Evolutionary conservation across 2,113 vertebrate species (phyloP), one percentile per base, ranked within the genome.

Genomic region (Aythya baeri): DNA sequence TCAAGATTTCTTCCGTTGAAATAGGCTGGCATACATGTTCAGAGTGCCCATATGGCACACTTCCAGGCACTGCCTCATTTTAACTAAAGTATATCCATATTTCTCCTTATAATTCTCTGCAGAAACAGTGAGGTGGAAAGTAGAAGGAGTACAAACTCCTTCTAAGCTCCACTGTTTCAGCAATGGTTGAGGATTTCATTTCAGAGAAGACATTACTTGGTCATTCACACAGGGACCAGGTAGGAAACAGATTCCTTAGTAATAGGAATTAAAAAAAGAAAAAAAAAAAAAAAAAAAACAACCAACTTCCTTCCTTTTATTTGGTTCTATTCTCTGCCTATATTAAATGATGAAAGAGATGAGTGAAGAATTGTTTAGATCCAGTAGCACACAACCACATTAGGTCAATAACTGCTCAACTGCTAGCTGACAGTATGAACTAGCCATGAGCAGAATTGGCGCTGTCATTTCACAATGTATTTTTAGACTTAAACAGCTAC

Each of bases 311-410:
- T 85, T 88, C 38, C n/a, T 68, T 87, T 7, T 83, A 20, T 50
- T 83, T 71, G 50, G 7, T 79, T 91, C 74, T 87, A 0, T 85
- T 93, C 88, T 92, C 67, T 76, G 49, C 13, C 52, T 54, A 31
- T 67, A 58, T 82, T 92, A 88, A 88, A 81, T 83, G 65, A 81
- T 65, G 72, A 68, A 20, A 43, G 34, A 71, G 74, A 96, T 75
- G 63, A 87, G 74, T 73, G 87, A 79, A 93, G 34, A 76, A 76
- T 68, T 84, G 44, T 94, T 94, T 92, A 82, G 70, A 82, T 81
- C 0, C 1, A 84, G 44, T 54, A 84, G 49, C 32, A 73, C 49
- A 52, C 57, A 57, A 49, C n/a, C 70, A 29, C 11, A 7, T 75
- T 75, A 63, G 55, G 34, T 91, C 77, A 94, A 43, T 79, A 84